Evolutionary conservation across 2,888 invertebrate genomes (phyloP).

Genomic region (Heliconius sara): DNA sequence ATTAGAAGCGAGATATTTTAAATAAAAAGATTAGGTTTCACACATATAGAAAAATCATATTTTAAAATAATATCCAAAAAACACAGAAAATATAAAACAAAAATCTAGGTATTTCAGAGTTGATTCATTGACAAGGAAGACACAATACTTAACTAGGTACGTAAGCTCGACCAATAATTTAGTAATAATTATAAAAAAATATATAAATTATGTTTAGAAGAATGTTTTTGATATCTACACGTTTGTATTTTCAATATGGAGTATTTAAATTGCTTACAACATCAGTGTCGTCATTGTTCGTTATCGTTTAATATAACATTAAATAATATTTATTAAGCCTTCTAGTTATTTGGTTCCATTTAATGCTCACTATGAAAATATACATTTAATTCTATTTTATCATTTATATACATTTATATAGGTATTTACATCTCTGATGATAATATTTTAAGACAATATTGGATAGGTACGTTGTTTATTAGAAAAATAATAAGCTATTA

Average conservation of each 20-base stretch:
- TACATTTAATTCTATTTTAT: constrained; percentile 74
- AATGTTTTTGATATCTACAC: constrained; percentile 9
- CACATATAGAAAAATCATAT: neutral
- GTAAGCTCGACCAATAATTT: constrained; percentile 63
- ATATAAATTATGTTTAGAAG: constrained; percentile 25
- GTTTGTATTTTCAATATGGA: constrained; percentile 7
- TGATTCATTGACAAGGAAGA: constrained; percentile 24
- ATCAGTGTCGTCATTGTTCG: constrained; percentile 10
- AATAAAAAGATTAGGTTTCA: neutral
- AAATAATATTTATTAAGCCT: constrained; percentile 42
- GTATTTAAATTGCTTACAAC: constrained; percentile 9
- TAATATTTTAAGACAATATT: constrained; percentile 58
- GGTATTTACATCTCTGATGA: constrained; percentile 60
- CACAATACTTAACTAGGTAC: constrained; percentile 54
- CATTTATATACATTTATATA: constrained; percentile 68
- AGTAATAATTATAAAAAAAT: constrained; percentile 34
- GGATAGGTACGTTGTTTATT: constrained; percentile 32
- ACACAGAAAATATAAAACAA: neutral
- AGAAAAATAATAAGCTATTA: neutral
- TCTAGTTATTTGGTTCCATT: constrained; percentile 79
- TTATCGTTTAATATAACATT: constrained; percentile 25
- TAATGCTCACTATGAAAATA: constrained; percentile 83
- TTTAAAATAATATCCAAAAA: neutral
- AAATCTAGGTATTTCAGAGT: constrained; percentile 6
- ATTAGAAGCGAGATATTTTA: neutral